phyloP scores from a whole-genome alignment of 2,797 vertebrate species.

The Acestrorhynchus altus region DNA sequence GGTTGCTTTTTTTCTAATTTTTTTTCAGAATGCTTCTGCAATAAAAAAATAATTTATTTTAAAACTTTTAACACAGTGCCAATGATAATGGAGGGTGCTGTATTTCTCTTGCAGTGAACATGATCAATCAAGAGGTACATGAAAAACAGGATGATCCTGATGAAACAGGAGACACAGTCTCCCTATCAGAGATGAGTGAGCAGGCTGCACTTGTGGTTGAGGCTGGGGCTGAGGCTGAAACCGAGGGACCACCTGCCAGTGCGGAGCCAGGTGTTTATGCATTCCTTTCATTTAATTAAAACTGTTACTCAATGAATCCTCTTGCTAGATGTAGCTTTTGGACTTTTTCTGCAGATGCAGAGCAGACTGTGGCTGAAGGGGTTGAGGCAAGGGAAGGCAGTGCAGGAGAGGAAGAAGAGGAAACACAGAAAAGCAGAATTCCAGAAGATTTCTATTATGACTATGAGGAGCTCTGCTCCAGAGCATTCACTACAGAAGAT shows the following conservation, averaged over 20 bases:
- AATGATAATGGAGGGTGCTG: too few relatives aligned
- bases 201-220: neutral
- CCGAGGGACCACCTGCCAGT: neutral
- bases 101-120: too few relatives aligned
- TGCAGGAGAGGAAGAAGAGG: conserved; percentile 35
- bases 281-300: neutral
- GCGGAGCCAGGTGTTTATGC: neutral
- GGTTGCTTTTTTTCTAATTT: too few relatives aligned
- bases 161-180: neutral
- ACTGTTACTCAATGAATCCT: neutral
- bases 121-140: too few relatives aligned
- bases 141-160: neutral
- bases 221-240: neutral
- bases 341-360: neutral
- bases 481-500: conserved; percentile 75
- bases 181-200: neutral
- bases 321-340: neutral
- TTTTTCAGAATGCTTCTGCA: too few relatives aligned
- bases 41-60: too few relatives aligned
- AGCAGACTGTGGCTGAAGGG: neutral
- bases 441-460: conserved; percentile 78
- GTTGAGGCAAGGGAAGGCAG: neutral
- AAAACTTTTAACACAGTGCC: too few relatives aligned
- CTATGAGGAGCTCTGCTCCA: conserved; percentile 78
- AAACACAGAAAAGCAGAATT: conserved; percentile 60